Evolutionary conservation across 2,797 vertebrate genomes (phyloP), one percentile per base, ranked within the genome.

Genomic region (Spizella passerina): DNA sequence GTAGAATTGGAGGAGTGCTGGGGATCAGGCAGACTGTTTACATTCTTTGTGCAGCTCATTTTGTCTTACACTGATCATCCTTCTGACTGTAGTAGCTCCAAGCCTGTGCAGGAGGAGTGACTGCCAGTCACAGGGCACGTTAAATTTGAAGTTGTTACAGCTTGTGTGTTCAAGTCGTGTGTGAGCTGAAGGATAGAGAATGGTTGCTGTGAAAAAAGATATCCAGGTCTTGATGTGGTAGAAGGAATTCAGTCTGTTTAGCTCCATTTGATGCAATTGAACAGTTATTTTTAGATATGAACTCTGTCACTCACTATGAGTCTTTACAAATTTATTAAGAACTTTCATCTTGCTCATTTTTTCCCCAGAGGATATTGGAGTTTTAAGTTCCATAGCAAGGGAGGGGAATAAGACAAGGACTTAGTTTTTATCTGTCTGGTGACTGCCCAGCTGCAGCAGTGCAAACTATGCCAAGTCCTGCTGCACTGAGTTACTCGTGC

Each of bases 1-100:
- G 1, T n/a, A 80, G 66, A 73, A 61, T 64, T 79, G 91, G 79
- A 91, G 89, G 68, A 85, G 56, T 87, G 30, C 18, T 79, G 30
- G 76, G 53, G 73, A 84, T 86, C 70, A 57, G 47, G 77, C 83
- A 96, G 93, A 71, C 53, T 96, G 79, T 85, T 96, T 80, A 49
- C 75, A 29, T 73, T 82, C 34, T 41, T 56, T 46, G 14, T 50
- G 60, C 49, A 80, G 78, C 53, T 89, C 7, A 1, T 80, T 86
- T 84, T 84, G 47, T 57, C 73, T 38, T 56, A 2, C 11, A 27
- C 56, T 71, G 52, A 60, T 77, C 14, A 38, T 91, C 41, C 29
- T 85, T 27, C 72, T 91, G 34, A 75, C 64, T 52, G 63, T 41
- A 41, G 75, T 47, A 87, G 71, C 59, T 85, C 64, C 49, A 20